Percentiles rank a stretch among this genome's conserved stretches.
phyloP scores from a whole-genome alignment of 2,797 vertebrate genomes.

The Tragelaphus eurycerus region DNA sequence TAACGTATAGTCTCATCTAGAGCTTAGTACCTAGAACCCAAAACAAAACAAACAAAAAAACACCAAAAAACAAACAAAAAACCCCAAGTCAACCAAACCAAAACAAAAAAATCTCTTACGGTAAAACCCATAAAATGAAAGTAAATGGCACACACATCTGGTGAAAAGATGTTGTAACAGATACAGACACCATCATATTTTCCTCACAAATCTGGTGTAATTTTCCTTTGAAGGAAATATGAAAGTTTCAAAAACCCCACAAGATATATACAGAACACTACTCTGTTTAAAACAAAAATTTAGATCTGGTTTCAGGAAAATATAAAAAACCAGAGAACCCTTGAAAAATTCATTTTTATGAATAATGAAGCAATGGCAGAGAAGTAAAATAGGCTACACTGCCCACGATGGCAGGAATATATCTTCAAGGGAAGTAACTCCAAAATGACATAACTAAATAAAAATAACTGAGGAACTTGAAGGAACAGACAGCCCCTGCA shows the following conservation, averaged over 20 bases:
- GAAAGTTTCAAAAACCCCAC: background rate
- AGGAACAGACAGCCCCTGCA: background rate
- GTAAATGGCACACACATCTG: background rate
- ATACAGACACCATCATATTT: background rate
- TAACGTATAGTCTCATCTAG: background rate
- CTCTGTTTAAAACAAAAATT: background rate
- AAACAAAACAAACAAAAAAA: background rate
- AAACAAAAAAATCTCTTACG: background rate
- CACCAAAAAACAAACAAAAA: background rate
- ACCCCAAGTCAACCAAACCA: background rate
- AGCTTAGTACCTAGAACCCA: background rate
- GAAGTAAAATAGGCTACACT: background rate
- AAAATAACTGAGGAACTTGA: background rate
- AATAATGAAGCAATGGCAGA: constrained; percentile 5
- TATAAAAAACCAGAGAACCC: background rate
- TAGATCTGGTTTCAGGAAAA: constrained; percentile 33
- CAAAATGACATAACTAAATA: background rate
- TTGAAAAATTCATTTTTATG: background rate
- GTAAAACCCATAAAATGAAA: constrained; percentile 37
- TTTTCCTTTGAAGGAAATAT: constrained; percentile 14
- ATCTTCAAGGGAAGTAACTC: background rate
- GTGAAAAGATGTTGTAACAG: constrained; percentile 28
- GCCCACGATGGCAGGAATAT: background rate
- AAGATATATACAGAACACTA: background rate
- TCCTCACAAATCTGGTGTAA: background rate